Conservation (phyloP, 2,113 vertebrate species). For the Rhea americana region DNA sequence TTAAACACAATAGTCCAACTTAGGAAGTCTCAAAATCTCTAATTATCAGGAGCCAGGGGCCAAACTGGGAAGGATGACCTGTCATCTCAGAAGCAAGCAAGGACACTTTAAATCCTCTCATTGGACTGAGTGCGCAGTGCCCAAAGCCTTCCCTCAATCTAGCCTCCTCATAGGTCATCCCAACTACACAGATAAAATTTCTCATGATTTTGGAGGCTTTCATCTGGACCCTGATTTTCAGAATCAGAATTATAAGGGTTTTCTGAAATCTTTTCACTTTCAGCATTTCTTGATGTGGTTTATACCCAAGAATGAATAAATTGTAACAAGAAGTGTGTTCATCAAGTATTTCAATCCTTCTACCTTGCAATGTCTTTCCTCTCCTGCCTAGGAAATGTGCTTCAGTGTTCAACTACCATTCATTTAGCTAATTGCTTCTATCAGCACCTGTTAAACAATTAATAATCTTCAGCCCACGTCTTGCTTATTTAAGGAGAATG, state of each 20-base stretch:
- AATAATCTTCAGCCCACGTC: not conserved
- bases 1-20: not conserved
- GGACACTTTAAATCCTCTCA: not conserved
- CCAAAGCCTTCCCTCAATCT: not conserved
- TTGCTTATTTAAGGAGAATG: not conserved
- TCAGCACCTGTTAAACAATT: not conserved
- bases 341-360: not conserved
- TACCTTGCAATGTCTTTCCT: not conserved
- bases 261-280: not conserved
- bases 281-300: not conserved
- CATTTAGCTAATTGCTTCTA: not conserved
- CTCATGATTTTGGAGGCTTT: not conserved
- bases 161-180: not conserved
- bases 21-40: not conserved
- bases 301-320: not conserved
- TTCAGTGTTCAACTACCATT: not conserved
- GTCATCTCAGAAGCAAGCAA: not conserved
- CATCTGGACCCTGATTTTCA: not conserved
- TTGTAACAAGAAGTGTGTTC: not conserved
- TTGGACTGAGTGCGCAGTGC: not conserved
- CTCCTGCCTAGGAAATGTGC: not conserved
- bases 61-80: not conserved
- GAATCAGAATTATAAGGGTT: rapidly evolving
- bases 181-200: not conserved
- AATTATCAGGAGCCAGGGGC: not conserved